Base-by-base conservation (phyloP, 2,888 invertebrate genomes). In the Mongoloraphidia duomilia region DNA sequence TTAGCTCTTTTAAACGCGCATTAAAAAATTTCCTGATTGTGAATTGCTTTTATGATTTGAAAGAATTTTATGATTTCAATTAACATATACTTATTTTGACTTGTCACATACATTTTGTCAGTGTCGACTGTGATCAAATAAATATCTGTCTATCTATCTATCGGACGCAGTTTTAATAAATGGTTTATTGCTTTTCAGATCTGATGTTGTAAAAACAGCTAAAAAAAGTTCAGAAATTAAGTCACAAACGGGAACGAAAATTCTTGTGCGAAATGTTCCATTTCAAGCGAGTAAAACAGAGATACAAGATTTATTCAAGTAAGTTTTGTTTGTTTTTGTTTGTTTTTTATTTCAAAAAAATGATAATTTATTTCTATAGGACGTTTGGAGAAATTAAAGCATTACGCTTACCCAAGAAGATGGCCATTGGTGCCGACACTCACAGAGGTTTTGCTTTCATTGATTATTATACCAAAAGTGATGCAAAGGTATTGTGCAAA, bases 401-500 rank as follows among this genome's bases (percentile, higher is more conserved):
- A 10, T 75, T 96, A 12, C 74, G 97, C 54, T 68, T 98, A 52
- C 97, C 97, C 0, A 87, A 85, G 63, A 98, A 96, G 72, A 71
- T 91, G 63, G 73, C 82, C 1, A 69, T 74, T 1, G 87, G 84
- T 1, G 75, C 79, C 5, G 84, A 83, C 49, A 59, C 65, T 3
- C 96, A 97, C 68, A 77, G 96, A 60, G 98, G 98, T 47, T 98
- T 98, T 69, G 94, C 86, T 8, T 98, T 99, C 65, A 85, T 98
- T 5, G 97, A 99, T 65, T 98, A 82, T 67, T 72, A 82, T 53
- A 82, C 85, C 0, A 84, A 85, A 63, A 80, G 84, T 54, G 93
- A 95, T 67, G 96, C 98, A 1, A 93, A 93, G 80, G 91, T 90
- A 68, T 55, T 52, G 17, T 17, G 17, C 17, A 2, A 26, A 6